These are phyloP conservation scores for Amiota mariae DNA, from an alignment of 2,888 invertebrate species.

Conservation along the genomic window DNA sequence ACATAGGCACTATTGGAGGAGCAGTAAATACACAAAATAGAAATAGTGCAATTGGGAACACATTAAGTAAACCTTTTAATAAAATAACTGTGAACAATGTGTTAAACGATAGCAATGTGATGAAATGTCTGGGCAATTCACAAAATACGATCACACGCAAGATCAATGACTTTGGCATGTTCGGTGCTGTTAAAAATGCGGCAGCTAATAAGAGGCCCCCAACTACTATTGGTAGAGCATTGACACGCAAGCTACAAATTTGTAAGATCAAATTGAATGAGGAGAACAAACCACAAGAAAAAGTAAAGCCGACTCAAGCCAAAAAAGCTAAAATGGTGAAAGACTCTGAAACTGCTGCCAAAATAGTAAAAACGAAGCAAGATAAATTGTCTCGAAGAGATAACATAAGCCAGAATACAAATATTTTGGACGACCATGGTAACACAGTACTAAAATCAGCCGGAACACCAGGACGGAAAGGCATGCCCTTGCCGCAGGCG, in stretches of 20 bases:
- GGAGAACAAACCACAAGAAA: slow-evolving; percentile 41
- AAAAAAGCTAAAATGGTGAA: slow-evolving; percentile 46
- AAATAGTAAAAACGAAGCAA: slow-evolving; percentile 33
- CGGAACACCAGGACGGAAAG: slow-evolving; percentile 69
- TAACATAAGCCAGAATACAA: too few relatives aligned
- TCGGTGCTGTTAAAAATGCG: slow-evolving; percentile 63
- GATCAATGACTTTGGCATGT: slow-evolving; percentile 72
- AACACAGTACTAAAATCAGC: slow-evolving; percentile 29
- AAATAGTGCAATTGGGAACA: slow-evolving; percentile 18
- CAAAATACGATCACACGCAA: slow-evolving; percentile 71
- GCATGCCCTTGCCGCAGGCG: slow-evolving; percentile 82
- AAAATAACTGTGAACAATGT: slow-evolving; percentile 71
- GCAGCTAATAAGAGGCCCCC: slow-evolving; percentile 34
- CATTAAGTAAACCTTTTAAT: slow-evolving; percentile 63
- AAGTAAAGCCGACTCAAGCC: slow-evolving; percentile 27
- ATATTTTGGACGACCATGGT: too few relatives aligned
- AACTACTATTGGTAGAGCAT: background rate
- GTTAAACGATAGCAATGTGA: slow-evolving; percentile 60
- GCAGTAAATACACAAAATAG: slow-evolving; percentile 27
- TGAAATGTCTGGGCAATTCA: slow-evolving; percentile 55
- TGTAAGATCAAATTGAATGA: slow-evolving; percentile 48
- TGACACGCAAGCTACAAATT: slow-evolving; percentile 56
- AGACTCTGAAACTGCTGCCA: slow-evolving; percentile 36
- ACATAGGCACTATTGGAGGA: background rate
- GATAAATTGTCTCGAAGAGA: background rate